Conservation (phyloP, 1,140 invertebrate species). For the Lethrus apterus region DNA sequence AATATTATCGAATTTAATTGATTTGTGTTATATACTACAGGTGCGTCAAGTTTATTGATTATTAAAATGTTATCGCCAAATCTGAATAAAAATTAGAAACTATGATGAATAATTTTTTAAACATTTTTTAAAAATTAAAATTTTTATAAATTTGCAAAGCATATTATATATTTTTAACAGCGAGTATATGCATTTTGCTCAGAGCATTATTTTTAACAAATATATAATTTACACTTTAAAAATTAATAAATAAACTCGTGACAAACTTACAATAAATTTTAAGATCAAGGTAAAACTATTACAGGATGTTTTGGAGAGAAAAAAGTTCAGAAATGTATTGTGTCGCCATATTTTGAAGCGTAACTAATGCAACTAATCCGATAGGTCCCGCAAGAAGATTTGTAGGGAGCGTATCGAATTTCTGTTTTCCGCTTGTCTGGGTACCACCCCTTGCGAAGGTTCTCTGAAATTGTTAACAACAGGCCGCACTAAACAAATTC, state of each 20-base stretch:
- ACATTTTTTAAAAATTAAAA: no score
- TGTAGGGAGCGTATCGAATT: constrained; percentile 16
- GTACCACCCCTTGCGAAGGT: constrained; percentile 5
- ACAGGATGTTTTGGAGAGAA: neutral
- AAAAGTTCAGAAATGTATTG: constrained; percentile 1
- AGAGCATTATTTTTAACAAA: no score
- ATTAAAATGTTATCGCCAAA: no score
- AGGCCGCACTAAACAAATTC: neutral
- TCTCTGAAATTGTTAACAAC: constrained; percentile 4
- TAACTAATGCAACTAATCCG: constrained; percentile 14
- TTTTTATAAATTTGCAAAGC: no score
- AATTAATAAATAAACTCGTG: neutral
- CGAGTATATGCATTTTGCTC: no score
- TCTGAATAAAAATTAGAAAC: no score
- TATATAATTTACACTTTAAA: no score
- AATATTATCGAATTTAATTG: no score
- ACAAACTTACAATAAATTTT: neutral
- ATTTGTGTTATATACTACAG: no score
- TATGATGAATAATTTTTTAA: no score
- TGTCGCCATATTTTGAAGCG: constrained; percentile 17
- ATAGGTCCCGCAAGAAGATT: constrained; percentile 14
- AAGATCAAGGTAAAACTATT: neutral
- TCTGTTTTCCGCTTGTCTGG: constrained; percentile 19
- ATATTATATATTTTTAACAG: no score
- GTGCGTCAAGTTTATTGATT: no score